These are phyloP conservation scores for Adelosebastes latens DNA, from an alignment of 2,797 vertebrate genomes.

Conservation along the genomic window DNA sequence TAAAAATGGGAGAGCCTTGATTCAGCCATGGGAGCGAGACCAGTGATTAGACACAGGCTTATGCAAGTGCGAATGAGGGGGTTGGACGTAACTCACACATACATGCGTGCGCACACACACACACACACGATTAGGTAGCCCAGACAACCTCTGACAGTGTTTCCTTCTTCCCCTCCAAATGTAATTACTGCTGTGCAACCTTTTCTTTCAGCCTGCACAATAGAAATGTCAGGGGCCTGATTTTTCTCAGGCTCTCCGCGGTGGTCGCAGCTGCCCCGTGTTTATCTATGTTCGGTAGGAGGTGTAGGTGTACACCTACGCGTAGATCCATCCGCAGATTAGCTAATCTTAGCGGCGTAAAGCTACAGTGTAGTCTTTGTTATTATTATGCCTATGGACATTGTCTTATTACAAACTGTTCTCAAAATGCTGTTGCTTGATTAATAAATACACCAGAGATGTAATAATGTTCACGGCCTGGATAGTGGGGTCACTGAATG, in stretches of 20 bases:
- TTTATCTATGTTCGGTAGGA: slow-evolving; percentile 46
- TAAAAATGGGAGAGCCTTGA: slow-evolving; percentile 48
- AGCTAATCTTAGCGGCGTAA: not conserved
- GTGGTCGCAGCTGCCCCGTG: slow-evolving; percentile 41
- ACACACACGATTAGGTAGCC: slow-evolving; percentile 68
- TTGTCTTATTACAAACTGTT: not conserved
- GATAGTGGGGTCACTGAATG: slow-evolving; percentile 2
- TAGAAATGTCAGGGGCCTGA: slow-evolving; percentile 74
- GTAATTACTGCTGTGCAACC: slow-evolving; percentile 81
- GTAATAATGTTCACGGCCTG: not conserved
- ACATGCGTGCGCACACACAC: not conserved
- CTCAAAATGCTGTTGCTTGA: slow-evolving; percentile 8
- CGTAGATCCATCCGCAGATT: slow-evolving; percentile 39
- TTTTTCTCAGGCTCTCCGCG: slow-evolving; percentile 67
- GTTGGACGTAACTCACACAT: not conserved
- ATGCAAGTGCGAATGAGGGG: slow-evolving; percentile 48
- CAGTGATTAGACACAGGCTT: slow-evolving; percentile 66
- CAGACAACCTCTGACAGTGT: slow-evolving; percentile 72
- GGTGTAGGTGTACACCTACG: slow-evolving; percentile 35
- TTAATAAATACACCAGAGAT: slow-evolving; percentile 25
- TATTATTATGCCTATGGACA: slow-evolving; percentile 13
- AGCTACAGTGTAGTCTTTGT: slow-evolving; percentile 13
- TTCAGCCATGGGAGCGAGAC: slow-evolving; percentile 49
- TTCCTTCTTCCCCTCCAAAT: slow-evolving; percentile 70
- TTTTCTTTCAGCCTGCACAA: slow-evolving; percentile 73